Percentiles rank a stretch among this genome's conserved stretches.
phyloP scores from a whole-genome alignment of 2,888 invertebrate genomes.

The Apamea sordens region DNA sequence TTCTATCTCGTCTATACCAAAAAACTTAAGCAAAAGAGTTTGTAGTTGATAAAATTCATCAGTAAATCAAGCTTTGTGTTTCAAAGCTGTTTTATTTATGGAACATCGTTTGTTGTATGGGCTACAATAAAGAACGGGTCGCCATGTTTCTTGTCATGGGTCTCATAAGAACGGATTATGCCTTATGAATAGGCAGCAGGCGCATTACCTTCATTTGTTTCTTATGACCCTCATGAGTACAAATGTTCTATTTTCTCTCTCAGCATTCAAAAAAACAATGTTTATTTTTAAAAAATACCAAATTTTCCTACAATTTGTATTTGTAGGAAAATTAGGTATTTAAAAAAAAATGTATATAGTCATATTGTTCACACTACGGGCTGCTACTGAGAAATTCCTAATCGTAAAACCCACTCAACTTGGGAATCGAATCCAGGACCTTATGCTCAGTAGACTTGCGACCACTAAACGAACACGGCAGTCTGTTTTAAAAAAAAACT shows the following conservation, averaged over 20 bases:
- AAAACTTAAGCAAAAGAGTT: neutral
- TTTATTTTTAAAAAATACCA: too few species aligned
- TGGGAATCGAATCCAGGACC: neutral
- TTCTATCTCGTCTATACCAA: neutral
- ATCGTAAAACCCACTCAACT: neutral
- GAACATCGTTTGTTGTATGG: neutral
- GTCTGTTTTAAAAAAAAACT: neutral
- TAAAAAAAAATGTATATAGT: too few species aligned
- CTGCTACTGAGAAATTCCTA: too few species aligned
- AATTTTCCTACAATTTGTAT: neutral
- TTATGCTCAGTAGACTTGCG: neutral
- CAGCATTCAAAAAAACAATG: neutral
- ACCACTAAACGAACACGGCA: neutral
- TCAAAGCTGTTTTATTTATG: neutral
- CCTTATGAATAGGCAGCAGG: neutral
- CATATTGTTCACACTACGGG: too few species aligned
- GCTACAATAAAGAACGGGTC: neutral
- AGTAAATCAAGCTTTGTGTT: neutral
- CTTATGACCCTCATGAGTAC: neutral
- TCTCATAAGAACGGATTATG: slow-evolving; percentile 6
- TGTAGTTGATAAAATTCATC: neutral
- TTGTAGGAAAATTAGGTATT: too few species aligned
- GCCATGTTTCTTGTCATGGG: neutral
- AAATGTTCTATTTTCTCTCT: neutral
- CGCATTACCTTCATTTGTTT: neutral